Evolutionary conservation across 2,797 vertebrate species (phyloP), one percentile per base, ranked within the genome.

Genomic region (Anolis apletophallus): DNA sequence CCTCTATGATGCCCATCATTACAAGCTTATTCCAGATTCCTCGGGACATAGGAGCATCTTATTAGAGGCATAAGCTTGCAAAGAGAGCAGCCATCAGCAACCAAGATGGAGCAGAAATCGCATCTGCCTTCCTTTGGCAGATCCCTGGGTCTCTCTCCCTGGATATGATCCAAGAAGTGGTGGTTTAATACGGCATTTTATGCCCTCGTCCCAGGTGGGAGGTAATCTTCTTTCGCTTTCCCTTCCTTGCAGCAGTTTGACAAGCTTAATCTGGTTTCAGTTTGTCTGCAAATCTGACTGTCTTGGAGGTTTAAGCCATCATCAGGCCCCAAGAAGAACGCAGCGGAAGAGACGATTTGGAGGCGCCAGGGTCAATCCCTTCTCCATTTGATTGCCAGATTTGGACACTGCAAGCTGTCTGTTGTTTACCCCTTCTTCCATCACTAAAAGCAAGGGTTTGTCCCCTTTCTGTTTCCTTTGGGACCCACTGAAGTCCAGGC

Each of bases 401-500:
- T 23, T 32, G 29, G 26, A 57, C 26, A 23, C 59, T 1, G 46
- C 72, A 40, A 86, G 26, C 81, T 75, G 0, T 71, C 84, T 72
- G 79, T 87, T 93, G n/a, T n/a, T 91, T 89, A 88, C 82, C 1
- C 67, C 61, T 80, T 91, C 81, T 83, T 79, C 84, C 81, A 0
- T 84, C 93, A 93, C 92, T 87, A 87, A 83, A 34, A 61, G 54
- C 19, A 55, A 36, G 19, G 40, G 84, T 11, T 23, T 23, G 10
- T 32, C 57, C 52, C 26, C 17, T 0, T 88, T 89, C 78, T 84
- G 2, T 21, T 89, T 76, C 88, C 69, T 57, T 88, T 80, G 81
- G 32, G 80, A 46, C 2, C 5, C 87, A 83, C 83, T 32, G 71
- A 1, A 32, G 84, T 23, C 23, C 61, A 64, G 61, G 61, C 23